A percentile compares a stretch with the other conserved stretches of the same genome.
phyloP scores from a whole-genome alignment of 2,797 vertebrate species.

The Rhincodon typus region DNA sequence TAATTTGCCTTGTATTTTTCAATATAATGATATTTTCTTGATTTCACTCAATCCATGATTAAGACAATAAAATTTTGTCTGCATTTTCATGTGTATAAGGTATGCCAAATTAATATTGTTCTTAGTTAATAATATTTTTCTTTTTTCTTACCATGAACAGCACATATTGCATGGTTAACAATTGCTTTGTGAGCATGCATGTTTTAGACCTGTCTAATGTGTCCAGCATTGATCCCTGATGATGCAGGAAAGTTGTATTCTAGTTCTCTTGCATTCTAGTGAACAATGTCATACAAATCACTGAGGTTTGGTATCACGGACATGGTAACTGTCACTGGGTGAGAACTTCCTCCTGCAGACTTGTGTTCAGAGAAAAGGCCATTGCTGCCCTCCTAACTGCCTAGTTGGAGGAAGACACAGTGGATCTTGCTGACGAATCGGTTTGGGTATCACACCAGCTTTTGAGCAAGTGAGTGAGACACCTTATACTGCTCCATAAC shows the following conservation, averaged over 20 bases:
- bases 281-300: background rate
- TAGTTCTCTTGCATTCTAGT: background rate
- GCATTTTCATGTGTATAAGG: background rate
- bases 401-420: too few relatives aligned
- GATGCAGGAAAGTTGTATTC: background rate
- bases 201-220: background rate
- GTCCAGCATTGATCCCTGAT: background rate
- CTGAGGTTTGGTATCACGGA: background rate
- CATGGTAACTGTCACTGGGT: background rate
- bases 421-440: too few relatives aligned
- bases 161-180: background rate
- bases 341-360: too few relatives aligned
- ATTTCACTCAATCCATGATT: background rate
- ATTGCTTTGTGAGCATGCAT: background rate
- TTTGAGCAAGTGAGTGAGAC: too few relatives aligned
- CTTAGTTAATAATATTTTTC: background rate
- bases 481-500: background rate
- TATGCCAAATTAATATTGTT: background rate
- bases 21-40: background rate
- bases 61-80: background rate
- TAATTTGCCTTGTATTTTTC: background rate
- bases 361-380: too few relatives aligned
- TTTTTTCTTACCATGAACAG: background rate
- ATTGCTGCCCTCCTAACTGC: too few relatives aligned
- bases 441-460: too few relatives aligned